phyloP scores from a whole-genome alignment of 2,113 vertebrate species.

The Microtus richardsoni region DNA sequence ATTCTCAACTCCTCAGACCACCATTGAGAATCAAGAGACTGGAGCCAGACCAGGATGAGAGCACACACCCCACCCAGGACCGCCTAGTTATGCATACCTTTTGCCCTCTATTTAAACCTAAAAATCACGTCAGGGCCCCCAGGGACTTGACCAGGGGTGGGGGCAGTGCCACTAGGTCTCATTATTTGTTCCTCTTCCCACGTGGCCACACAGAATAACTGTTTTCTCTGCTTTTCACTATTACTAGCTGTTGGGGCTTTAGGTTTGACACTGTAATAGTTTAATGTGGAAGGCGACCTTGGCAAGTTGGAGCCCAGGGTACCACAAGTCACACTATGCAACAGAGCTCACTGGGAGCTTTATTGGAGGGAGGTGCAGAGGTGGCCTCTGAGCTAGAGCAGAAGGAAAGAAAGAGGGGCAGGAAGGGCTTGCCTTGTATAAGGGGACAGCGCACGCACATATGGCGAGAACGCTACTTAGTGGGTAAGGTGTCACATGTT shows the following conservation, averaged over 20 bases:
- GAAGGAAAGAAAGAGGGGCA: too few species aligned
- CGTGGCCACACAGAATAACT: not conserved
- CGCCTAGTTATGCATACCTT: too few species aligned
- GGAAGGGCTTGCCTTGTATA: too few species aligned
- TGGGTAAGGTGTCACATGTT: too few species aligned
- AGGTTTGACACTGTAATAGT: not conserved
- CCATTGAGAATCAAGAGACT: not conserved
- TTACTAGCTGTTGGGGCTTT: not conserved
- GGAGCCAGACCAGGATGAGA: not conserved
- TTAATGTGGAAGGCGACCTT: too few species aligned
- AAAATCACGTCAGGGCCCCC: not conserved
- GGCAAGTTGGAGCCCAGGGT: too few species aligned
- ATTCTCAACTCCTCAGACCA: not conserved
- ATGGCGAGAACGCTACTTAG: too few species aligned
- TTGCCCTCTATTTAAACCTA: not conserved
- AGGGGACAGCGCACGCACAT: too few species aligned
- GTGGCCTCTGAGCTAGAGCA: too few species aligned
- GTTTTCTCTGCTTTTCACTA: not conserved
- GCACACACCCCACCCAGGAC: not conserved
- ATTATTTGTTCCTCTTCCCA: not conserved
- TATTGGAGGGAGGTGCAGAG: too few species aligned
- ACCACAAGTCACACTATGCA: too few species aligned
- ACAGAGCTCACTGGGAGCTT: too few species aligned
- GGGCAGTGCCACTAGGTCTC: not conserved
- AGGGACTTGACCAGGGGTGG: not conserved